Conservation (phyloP, 92 coral and sea anemone genomes). For the Zoanthus sansibaricus region DNA sequence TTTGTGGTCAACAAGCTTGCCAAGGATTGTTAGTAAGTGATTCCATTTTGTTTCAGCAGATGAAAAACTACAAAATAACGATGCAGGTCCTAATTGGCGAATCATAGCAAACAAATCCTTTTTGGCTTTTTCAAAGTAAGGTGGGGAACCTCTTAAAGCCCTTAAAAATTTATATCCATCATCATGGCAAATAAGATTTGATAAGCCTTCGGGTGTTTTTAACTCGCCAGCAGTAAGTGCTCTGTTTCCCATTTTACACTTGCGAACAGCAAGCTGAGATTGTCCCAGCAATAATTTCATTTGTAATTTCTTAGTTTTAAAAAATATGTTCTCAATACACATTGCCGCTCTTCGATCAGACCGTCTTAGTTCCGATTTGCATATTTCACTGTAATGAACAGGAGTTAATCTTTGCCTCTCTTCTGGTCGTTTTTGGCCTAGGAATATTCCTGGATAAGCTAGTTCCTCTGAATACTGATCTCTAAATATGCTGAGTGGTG, state of each 20-base stretch:
- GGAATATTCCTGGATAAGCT: slow-evolving; percentile 53
- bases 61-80: slow-evolving; percentile 40
- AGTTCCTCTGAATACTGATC: slow-evolving; percentile 43
- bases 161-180: slow-evolving; percentile 17
- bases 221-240: slow-evolving; percentile 37
- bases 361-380: slow-evolving; percentile 45
- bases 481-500: slow-evolving; percentile 34
- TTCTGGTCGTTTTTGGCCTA: slow-evolving; percentile 50
- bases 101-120: slow-evolving; percentile 50
- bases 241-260: slow-evolving; percentile 24
- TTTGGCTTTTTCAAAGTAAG: slow-evolving; percentile 21
- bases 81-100: slow-evolving; percentile 46
- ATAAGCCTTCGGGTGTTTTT: slow-evolving; percentile 1
- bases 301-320: slow-evolving; percentile 40
- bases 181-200: slow-evolving; percentile 19
- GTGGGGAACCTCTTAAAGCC: slow-evolving; percentile 40
- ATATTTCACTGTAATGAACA: slow-evolving; percentile 36
- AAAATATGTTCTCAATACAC: slow-evolving; percentile 20
- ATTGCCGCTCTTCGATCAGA: slow-evolving; percentile 16
- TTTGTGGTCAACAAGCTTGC: slow-evolving; percentile 40
- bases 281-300: slow-evolving; percentile 26
- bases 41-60: slow-evolving; percentile 35
- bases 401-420: background rate
- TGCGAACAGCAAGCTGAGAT: slow-evolving; percentile 24
- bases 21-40: slow-evolving; percentile 47